phyloP scores from a whole-genome alignment of 2,113 vertebrate genomes.

The Asarcornis scutulata region DNA sequence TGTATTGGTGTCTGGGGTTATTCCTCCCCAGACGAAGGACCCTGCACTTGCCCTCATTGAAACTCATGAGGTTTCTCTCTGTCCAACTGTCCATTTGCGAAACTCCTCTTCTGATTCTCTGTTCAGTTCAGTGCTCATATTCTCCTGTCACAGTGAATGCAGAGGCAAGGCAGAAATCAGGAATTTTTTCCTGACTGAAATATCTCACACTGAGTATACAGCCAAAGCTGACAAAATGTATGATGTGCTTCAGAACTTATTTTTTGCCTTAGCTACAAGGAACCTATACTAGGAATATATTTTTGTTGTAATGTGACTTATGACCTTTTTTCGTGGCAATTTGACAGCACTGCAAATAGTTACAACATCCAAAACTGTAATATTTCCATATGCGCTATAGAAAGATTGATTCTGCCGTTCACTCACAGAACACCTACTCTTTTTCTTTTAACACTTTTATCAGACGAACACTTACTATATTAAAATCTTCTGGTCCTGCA shows the following conservation, averaged over 20 bases:
- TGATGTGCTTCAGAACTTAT: background rate
- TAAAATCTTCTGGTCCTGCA: background rate
- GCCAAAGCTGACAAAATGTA: background rate
- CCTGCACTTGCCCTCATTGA: no score
- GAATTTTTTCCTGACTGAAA: background rate
- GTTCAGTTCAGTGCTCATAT: background rate
- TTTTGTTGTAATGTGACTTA: background rate
- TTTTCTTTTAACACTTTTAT: background rate
- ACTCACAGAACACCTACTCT: background rate
- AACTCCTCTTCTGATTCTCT: background rate
- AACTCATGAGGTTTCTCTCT: no score
- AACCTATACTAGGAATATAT: background rate
- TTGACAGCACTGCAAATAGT: background rate
- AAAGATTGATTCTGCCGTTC: background rate
- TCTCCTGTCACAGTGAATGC: background rate
- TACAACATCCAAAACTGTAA: background rate
- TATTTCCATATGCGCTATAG: background rate
- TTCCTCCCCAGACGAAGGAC: no score
- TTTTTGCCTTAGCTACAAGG: background rate
- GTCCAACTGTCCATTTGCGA: background rate
- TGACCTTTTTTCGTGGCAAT: background rate
- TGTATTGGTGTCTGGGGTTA: no score
- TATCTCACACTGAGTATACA: background rate
- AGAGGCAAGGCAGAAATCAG: background rate
- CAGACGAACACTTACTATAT: background rate